phyloP scores from a whole-genome alignment of 1,140 invertebrate genomes.

The Chlorops oryzae region DNA sequence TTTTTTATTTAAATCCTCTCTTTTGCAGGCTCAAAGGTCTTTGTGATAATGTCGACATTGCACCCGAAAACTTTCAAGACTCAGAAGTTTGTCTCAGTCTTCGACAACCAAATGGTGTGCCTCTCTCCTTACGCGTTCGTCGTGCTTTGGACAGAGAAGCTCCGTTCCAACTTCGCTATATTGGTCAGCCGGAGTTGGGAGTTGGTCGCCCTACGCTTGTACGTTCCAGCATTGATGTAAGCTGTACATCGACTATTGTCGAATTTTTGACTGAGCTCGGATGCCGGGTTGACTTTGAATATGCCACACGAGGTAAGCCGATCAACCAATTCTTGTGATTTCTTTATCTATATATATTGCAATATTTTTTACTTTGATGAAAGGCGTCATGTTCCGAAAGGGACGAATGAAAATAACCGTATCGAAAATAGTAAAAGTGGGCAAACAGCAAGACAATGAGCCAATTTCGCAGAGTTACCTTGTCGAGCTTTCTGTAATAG shows the following conservation, averaged over 20 bases:
- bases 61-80: constrained; percentile 86
- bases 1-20: background rate
- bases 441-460: constrained; percentile 65
- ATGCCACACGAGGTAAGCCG: constrained; percentile 70
- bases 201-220: constrained; percentile 85
- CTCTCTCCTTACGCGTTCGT: constrained; percentile 66
- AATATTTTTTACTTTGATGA: constrained; percentile 15
- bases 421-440: constrained; percentile 89
- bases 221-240: constrained; percentile 85
- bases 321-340: background rate
- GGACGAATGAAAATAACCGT: constrained; percentile 96
- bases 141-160: constrained; percentile 67
- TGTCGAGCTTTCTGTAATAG: constrained; percentile 88
- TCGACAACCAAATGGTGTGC: constrained; percentile 54
- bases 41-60: constrained; percentile 89
- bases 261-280: constrained; percentile 91
- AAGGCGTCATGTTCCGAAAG: constrained; percentile 90
- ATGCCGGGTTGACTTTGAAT: constrained; percentile 87
- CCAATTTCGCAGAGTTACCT: constrained; percentile 87
- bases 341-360: background rate
- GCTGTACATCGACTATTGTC: constrained; percentile 79
- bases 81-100: constrained; percentile 81
- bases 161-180: constrained; percentile 82
- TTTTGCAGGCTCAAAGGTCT: constrained; percentile 66
- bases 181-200: constrained; percentile 85